Base-by-base conservation (phyloP, 2,888 invertebrate species). In the Drosophila tripunctata region DNA sequence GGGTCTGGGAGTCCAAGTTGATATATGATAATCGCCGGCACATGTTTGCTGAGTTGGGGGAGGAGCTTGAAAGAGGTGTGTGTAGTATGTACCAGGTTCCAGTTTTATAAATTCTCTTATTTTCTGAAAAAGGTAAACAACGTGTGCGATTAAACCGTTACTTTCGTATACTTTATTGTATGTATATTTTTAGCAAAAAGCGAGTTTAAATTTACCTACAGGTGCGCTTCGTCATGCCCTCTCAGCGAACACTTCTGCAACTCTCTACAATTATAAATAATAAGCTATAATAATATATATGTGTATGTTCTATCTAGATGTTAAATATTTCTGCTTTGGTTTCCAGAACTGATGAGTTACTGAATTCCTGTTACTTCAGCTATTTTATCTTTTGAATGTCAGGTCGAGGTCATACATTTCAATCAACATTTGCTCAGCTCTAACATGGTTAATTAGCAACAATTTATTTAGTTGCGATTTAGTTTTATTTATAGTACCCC, bases 21-120 rank as follows among this genome's bases (percentile, higher is more conserved):
- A 78, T 79, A 68, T 73, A 79, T 69, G 83, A 73, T 78, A 79
- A 79, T 79, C 64, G 60, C 48, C 55, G 68, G 75, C 64, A 66
- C 72, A 67, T 67, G 75, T 55, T 66, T 45, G 33, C 35, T 12
- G 40, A 30, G 19, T 47, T 30, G 14, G 8, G 5, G 17, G 12
- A n/a, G 27, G 4, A 10, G 8, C 24, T 10, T n/a, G n/a, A 33
- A 8, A 14, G 10, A 15, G 17, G 10, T 24, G 24, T 21, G 33
- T 22, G 21, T 52, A 15, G 14, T 44, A 27, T 14, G 14, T 31
- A 15, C 38, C 63, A 36, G 75, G 36, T 75, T 75, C 71, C 71
- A 70, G 71, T 70, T 72, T 72, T 56, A 71, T 54, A 33, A 60
- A 69, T 60, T 54, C 74, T 60, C 50, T 44, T n/a, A n/a, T n/a